These are phyloP conservation scores for Cerastoderma edule DNA, from an alignment of 2,888 invertebrate species.

Conservation along the genomic window DNA sequence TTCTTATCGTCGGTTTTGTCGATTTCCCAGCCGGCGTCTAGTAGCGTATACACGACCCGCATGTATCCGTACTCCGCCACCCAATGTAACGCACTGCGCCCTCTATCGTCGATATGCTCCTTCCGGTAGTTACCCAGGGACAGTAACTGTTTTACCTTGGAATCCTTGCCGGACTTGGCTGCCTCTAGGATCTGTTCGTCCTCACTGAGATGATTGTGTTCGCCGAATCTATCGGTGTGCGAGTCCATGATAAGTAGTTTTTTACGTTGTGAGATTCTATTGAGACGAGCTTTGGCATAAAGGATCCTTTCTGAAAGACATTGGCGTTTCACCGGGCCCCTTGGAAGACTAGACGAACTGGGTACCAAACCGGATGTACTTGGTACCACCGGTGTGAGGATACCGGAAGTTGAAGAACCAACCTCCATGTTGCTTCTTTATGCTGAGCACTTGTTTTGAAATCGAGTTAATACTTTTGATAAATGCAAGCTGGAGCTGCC, in stretches of 20 bases:
- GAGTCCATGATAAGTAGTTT: constrained; percentile 48
- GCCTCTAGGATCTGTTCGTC: constrained; percentile 71
- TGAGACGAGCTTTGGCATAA: constrained; percentile 54
- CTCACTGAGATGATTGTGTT: constrained; percentile 60
- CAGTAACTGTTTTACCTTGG: constrained; percentile 64
- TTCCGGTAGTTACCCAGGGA: constrained; percentile 56
- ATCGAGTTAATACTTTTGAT: too few species aligned
- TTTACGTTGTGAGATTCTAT: constrained; percentile 54
- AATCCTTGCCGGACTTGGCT: constrained; percentile 71
- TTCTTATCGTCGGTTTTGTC: constrained; percentile 69
- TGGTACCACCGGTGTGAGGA: not conserved
- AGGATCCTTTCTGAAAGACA: constrained; percentile 58
- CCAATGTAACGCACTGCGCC: constrained; percentile 76
- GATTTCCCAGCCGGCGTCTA: constrained; percentile 69
- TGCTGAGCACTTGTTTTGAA: too few species aligned
- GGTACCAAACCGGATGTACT: not conserved
- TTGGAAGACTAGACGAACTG: constrained; percentile 20
- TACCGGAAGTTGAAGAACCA: too few species aligned
- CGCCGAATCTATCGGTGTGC: constrained; percentile 56
- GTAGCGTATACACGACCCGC: constrained; percentile 65
- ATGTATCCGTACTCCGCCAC: constrained; percentile 75
- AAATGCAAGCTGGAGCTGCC: too few species aligned
- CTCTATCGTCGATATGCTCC: constrained; percentile 63
- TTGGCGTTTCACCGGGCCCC: constrained; percentile 50
- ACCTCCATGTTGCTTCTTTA: too few species aligned